phyloP scores from a whole-genome alignment of 2,797 vertebrate species.

The Mycteria americana region DNA sequence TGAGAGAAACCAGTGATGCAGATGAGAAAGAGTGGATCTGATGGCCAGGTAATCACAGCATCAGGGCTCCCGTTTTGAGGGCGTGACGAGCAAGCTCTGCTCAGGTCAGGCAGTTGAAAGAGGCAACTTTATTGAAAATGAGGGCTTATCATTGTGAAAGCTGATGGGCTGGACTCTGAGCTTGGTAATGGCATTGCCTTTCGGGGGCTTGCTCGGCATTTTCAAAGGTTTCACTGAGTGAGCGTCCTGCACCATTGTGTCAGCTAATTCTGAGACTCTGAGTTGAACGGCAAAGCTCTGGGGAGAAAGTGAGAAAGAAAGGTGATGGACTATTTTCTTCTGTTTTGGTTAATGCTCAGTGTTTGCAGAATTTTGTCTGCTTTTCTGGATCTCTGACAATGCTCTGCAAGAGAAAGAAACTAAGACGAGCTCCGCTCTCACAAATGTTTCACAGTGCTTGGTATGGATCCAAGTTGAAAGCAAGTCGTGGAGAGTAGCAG shows the following conservation, averaged over 20 bases:
- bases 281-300: not conserved
- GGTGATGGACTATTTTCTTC: slow-evolving; percentile 15
- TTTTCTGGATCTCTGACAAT: slow-evolving; percentile 31
- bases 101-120: not conserved
- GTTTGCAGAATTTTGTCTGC: slow-evolving; percentile 27
- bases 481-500: not conserved
- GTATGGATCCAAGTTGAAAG: slow-evolving; percentile 7
- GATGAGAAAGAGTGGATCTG: not conserved
- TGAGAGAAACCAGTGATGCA: not conserved
- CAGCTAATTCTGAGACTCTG: not conserved
- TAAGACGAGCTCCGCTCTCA: not conserved
- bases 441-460: slow-evolving; percentile 20
- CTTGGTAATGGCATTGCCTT: not conserved
- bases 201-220: not conserved
- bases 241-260: not conserved
- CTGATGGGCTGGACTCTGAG: not conserved
- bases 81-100: not conserved
- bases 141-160: not conserved
- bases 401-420: slow-evolving; percentile 34
- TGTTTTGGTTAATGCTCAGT: slow-evolving; percentile 29
- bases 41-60: not conserved
- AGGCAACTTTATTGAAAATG: not conserved
- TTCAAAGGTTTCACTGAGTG: not conserved
- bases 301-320: not conserved
- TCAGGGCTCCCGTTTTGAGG: not conserved